Evolutionary conservation across 2,797 vertebrate species (phyloP).

Genomic region (Pseudocheirus occidentalis): DNA sequence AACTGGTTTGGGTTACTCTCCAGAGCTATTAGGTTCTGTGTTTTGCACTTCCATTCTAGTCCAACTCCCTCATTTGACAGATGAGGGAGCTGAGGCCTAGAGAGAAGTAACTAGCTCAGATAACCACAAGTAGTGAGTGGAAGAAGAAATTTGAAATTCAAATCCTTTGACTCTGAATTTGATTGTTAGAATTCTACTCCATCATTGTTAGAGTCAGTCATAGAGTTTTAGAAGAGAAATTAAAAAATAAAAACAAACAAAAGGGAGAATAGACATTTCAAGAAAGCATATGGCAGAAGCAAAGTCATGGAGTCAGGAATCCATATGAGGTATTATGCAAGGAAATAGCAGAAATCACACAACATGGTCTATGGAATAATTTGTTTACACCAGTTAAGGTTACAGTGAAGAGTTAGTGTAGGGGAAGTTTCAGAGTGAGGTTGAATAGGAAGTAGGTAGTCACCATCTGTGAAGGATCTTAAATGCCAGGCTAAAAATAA

Average conservation of each 20-base stretch:
- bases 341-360: not conserved
- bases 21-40: not conserved
- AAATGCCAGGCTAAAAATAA: not conserved
- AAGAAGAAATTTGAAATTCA: not conserved
- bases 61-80: not conserved
- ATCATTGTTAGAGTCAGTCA: not conserved
- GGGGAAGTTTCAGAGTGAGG: not conserved
- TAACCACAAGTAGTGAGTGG: not conserved
- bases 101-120: not conserved
- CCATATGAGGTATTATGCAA: not conserved
- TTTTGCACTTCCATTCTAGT: not conserved
- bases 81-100: not conserved
- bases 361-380: not conserved
- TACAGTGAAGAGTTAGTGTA: not conserved
- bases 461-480: not conserved
- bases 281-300: not conserved
- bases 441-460: not conserved
- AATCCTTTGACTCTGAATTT: not conserved
- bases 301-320: not conserved
- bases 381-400: not conserved
- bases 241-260: not conserved
- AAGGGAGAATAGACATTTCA: not conserved
- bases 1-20: not conserved
- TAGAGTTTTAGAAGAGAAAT: not conserved
- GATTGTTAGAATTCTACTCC: not conserved